Evolutionary conservation across 2,113 vertebrate species (phyloP).

Genomic region (Taurulus bubalis): DNA sequence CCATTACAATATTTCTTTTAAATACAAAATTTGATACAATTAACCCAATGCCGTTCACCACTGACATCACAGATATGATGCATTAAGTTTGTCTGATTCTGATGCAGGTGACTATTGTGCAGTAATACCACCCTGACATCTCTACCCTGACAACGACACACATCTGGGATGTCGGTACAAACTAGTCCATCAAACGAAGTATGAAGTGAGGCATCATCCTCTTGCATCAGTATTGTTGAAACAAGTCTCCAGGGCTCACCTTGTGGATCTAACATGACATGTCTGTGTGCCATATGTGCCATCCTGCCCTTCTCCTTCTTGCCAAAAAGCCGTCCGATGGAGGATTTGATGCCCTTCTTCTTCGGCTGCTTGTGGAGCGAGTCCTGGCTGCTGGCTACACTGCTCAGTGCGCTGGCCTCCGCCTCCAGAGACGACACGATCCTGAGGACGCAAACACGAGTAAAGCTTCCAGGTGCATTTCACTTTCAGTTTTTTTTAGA

Average conservation of each 20-base stretch:
- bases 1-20: not conserved
- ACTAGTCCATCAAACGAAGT: not conserved
- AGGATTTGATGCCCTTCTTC: constrained; percentile 99
- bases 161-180: not conserved
- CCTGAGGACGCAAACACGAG: constrained; percentile 79
- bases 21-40: not conserved
- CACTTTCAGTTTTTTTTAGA: not conserved
- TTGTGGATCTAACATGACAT: constrained; percentile 83
- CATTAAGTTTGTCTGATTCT: not conserved
- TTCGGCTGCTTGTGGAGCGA: constrained; percentile 99
- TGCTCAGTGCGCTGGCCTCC: constrained; percentile 92
- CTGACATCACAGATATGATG: not conserved
- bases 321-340: constrained; percentile 96
- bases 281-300: constrained; percentile 91
- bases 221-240: not conserved
- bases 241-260: constrained; percentile 39
- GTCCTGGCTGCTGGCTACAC: constrained; percentile 95
- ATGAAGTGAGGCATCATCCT: not conserved
- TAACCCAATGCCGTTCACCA: not conserved
- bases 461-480: not conserved
- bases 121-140: too few species aligned
- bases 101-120: not conserved
- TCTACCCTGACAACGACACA: not conserved
- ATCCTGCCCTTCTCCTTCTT: constrained; percentile 98
- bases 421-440: constrained; percentile 91